phyloP scores from a whole-genome alignment of 1,140 invertebrate species.

The Brachionus sp. region DNA sequence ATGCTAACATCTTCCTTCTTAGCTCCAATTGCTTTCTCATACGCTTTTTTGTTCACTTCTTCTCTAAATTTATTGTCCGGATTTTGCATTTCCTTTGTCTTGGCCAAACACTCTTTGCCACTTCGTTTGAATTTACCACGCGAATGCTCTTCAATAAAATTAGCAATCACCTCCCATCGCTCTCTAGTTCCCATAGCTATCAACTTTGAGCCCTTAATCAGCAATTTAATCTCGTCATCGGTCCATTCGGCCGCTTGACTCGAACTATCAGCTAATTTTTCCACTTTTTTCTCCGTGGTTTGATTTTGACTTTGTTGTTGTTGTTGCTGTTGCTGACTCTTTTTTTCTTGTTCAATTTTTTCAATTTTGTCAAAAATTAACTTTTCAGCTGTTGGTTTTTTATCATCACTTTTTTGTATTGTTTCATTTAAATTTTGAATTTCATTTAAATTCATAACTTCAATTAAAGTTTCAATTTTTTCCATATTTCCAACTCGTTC shows the following conservation, averaged over 20 bases:
- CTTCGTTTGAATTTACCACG: slow-evolving; percentile 60
- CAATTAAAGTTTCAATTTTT: slow-evolving; percentile 82
- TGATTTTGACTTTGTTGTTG: slow-evolving; percentile 8
- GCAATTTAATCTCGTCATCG: slow-evolving; percentile 73
- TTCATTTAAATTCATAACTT: slow-evolving; percentile 65
- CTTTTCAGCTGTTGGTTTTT: slow-evolving; percentile 62
- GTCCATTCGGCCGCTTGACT: slow-evolving; percentile 66
- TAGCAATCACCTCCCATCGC: slow-evolving; percentile 73
- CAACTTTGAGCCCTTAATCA: slow-evolving; percentile 91
- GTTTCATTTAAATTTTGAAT: slow-evolving; percentile 73
- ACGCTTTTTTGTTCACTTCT: slow-evolving; percentile 42
- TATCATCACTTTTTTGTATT: slow-evolving; percentile 60
- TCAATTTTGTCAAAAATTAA: slow-evolving; percentile 51
- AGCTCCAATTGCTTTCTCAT: neutral
- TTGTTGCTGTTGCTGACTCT: slow-evolving; percentile 43
- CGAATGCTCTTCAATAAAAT: slow-evolving; percentile 87
- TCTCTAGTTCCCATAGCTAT: slow-evolving; percentile 92
- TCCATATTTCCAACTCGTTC: slow-evolving; percentile 79
- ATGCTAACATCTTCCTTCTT: neutral
- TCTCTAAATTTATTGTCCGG: slow-evolving; percentile 1
- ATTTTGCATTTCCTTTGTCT: slow-evolving; percentile 88
- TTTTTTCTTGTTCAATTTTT: slow-evolving; percentile 49
- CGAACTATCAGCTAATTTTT: slow-evolving; percentile 8
- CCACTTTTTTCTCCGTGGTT: neutral
- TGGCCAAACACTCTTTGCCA: slow-evolving; percentile 86